These are phyloP conservation scores for Aplodontia rufa DNA, from an alignment of 2,113 vertebrate species.

Conservation along the genomic window DNA sequence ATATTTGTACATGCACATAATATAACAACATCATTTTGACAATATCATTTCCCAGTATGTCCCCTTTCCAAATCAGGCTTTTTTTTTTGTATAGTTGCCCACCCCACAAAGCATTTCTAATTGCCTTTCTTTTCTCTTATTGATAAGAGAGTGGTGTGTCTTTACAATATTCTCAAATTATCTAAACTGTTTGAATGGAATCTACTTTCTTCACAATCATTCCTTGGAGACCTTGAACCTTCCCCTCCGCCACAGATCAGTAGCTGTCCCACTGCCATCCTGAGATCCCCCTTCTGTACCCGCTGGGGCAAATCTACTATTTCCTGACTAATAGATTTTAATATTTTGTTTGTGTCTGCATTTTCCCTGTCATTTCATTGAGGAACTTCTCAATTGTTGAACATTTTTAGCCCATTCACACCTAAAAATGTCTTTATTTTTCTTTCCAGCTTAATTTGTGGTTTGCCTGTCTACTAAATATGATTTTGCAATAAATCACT, in stretches of 20 bases:
- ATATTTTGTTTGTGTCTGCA: neutral
- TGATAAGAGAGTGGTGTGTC: neutral
- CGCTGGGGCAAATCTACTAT: neutral
- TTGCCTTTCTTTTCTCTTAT: conserved; percentile 3
- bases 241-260: neutral
- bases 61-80: neutral
- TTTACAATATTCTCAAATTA: neutral
- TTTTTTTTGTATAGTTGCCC: neutral
- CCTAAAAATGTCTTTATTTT: neutral
- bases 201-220: neutral
- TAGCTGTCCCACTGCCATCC: neutral
- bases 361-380: conserved; percentile 13
- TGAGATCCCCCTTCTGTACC: neutral
- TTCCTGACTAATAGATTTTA: neutral
- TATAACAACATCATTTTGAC: no score
- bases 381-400: neutral
- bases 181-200: neutral
- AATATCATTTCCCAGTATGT: no score
- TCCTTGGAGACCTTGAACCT: neutral
- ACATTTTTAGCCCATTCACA: neutral
- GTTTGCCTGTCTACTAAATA: neutral
- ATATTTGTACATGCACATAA: no score
- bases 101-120: neutral
- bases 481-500: neutral
- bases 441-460: neutral